Base-by-base conservation (phyloP, 2,113 vertebrate species). In the Barbus barbus region DNA sequence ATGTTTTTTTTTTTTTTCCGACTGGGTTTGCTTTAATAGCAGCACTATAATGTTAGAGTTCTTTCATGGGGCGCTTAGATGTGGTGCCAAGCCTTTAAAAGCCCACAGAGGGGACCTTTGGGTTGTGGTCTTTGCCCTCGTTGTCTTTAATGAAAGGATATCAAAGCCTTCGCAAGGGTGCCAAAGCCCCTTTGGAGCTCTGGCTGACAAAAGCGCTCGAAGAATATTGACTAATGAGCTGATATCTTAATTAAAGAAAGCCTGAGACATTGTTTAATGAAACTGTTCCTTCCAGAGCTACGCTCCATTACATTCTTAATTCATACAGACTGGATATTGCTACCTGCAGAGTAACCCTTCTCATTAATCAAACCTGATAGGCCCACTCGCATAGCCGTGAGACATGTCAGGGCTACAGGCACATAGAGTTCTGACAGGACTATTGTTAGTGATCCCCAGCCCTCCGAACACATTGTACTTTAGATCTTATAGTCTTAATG, bases 181-280 rank as follows among this genome's bases (percentile, higher is more conserved):
- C 58, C 28, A n/a, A 60, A 67, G 78, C 65, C 78, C 86, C 61
- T 84, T 80, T 67, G 69, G 51, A 82, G 24, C 73, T 74, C 44
- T 44, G 22, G 51, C 36, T 84, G 85, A 82, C 77, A 67, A 83
- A 82, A 53, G 69, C 60, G 44, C 75, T 58, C 24, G 36, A 14
- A 72, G 58, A 86, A 84, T 80, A 46, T 78, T 88, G 88, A 90
- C 84, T 89, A 90, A 88, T 87, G 87, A 89, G 86, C 67, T 81
- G 84, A 86, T 90, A 76, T 87, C 83, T 88, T 85, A 90, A 86
- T 86, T 88, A 84, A 86, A 83, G 61, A 75, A 86, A 86, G 82
- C 82, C 75, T 61, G 82, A 81, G 85, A 74, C 83, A 63, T 89
- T 86, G 85, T 87, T 86, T 89, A 88, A 88, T 87, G 81, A 83